Conservation (phyloP, 2,797 vertebrate species). For the Falco concolor region DNA sequence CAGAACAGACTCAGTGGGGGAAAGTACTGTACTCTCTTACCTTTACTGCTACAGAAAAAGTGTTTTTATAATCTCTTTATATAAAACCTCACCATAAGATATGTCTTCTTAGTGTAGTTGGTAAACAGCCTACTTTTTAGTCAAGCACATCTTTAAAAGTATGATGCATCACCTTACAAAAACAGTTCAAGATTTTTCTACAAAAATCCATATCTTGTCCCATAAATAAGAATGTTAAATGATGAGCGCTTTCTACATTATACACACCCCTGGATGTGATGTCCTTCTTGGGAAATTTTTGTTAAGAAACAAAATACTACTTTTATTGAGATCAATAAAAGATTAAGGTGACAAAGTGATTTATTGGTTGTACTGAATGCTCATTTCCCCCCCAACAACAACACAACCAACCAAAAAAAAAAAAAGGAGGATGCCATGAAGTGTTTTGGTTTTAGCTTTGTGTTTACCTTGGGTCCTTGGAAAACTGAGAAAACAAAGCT, state of each 20-base stretch:
- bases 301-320: conserved; percentile 75
- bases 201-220: conserved; percentile 52
- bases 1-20: not conserved
- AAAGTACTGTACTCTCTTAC: not conserved
- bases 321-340: conserved; percentile 82
- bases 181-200: conserved; percentile 28
- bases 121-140: conserved; percentile 57
- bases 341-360: conserved; percentile 80
- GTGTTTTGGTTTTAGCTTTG: conserved; percentile 55
- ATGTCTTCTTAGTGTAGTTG: conserved; percentile 14
- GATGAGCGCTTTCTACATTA: conserved; percentile 28
- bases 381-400: conserved; percentile 63
- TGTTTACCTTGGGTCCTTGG: conserved; percentile 58
- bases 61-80: conserved; percentile 56
- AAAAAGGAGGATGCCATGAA: conserved; percentile 20
- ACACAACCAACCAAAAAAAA: conserved; percentile 14
- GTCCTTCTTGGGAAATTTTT: conserved; percentile 74
- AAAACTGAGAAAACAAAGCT: conserved; percentile 62
- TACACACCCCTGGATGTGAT: conserved; percentile 39
- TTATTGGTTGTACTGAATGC: conserved; percentile 64
- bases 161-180: conserved; percentile 63
- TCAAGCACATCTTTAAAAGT: conserved; percentile 69
- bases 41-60: not conserved
- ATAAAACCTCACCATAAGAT: conserved; percentile 62
- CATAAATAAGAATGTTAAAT: conserved; percentile 65